Evolutionary conservation across 2,888 invertebrate species (phyloP).

Genomic region (Sarcophaga subvicina): DNA sequence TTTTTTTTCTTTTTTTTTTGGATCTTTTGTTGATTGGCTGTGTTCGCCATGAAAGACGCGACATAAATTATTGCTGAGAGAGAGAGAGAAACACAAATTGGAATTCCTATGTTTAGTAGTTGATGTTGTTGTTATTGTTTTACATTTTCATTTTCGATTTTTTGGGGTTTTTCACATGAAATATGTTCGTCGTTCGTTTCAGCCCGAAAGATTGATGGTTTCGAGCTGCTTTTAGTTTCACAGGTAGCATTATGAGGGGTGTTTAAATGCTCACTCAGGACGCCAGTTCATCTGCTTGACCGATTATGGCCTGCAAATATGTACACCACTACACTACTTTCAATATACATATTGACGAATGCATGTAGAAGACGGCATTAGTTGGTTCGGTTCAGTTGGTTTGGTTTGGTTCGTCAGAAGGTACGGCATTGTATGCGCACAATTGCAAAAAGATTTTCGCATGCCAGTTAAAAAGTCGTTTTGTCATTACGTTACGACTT

Average conservation of each 20-base stretch:
- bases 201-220: slow-evolving; percentile 64
- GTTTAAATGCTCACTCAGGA: slow-evolving; percentile 66
- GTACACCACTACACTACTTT: neutral
- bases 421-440: neutral
- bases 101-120: slow-evolving; percentile 57
- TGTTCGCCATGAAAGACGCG: slow-evolving; percentile 65
- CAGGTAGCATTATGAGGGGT: slow-evolving; percentile 69
- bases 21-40: slow-evolving; percentile 50
- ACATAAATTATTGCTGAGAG: slow-evolving; percentile 67
- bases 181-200: slow-evolving; percentile 23
- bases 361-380: neutral
- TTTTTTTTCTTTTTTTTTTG: slow-evolving; percentile 25
- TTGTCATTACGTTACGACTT: slow-evolving; percentile 59
- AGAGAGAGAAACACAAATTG: slow-evolving; percentile 67
- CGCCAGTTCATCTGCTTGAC: slow-evolving; percentile 68
- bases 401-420: neutral
- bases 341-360: slow-evolving; percentile 17
- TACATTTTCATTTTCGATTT: slow-evolving; percentile 28
- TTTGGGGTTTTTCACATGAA: slow-evolving; percentile 55
- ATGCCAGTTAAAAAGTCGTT: slow-evolving; percentile 53
- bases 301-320: slow-evolving; percentile 35
- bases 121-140: slow-evolving; percentile 18
- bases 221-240: slow-evolving; percentile 64
- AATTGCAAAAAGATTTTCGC: slow-evolving; percentile 54
- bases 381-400: neutral